These are phyloP conservation scores for Tipula helvola DNA, from an alignment of 2,888 invertebrate genomes.

Conservation along the genomic window DNA sequence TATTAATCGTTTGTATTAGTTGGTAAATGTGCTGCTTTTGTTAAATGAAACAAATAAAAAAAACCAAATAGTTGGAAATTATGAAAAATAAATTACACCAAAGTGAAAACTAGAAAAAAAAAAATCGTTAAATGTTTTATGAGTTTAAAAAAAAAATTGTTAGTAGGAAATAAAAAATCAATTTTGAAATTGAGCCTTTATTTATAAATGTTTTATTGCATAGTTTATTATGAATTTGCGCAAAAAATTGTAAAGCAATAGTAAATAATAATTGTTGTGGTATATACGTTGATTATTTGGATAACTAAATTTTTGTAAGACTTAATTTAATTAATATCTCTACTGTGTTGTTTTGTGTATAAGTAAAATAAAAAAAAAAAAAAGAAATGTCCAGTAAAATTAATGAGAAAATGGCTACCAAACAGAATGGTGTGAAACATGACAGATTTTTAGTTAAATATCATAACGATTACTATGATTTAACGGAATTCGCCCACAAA, in stretches of 20 bases:
- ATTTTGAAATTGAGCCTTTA: background rate
- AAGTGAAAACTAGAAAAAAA: background rate
- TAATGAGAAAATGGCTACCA: background rate
- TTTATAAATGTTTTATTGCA: background rate
- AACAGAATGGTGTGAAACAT: background rate
- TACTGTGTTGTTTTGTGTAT: background rate
- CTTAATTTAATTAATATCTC: background rate
- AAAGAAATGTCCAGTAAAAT: background rate
- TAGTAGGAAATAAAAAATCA: background rate
- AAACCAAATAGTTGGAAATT: background rate
- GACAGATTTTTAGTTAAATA: slow-evolving; percentile 31
- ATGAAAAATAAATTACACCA: background rate
- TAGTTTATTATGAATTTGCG: background rate
- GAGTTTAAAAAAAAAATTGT: background rate
- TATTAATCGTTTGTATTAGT: background rate
- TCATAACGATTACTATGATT: slow-evolving; percentile 45
- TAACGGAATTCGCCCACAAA: slow-evolving; percentile 50
- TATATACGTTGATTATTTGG: background rate
- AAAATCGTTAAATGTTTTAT: background rate
- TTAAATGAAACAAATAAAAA: background rate
- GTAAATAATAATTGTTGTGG: background rate
- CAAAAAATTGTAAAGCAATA: background rate
- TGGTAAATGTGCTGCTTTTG: background rate
- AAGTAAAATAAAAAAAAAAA: background rate
- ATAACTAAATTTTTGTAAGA: background rate